Conservation (phyloP, 1,140 invertebrate genomes). For the Heliconius hermathena region DNA sequence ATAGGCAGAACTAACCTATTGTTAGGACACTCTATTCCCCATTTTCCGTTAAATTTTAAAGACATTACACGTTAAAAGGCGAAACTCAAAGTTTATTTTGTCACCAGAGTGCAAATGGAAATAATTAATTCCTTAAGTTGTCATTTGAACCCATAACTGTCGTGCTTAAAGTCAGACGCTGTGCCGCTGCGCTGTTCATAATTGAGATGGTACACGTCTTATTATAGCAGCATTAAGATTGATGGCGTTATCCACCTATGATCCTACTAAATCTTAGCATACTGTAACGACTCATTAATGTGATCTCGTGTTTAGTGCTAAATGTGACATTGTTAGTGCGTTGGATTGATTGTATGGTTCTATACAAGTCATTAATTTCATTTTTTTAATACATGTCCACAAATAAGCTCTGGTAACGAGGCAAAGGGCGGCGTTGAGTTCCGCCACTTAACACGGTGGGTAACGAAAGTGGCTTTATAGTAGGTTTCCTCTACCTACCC, state of each 20-base stretch:
- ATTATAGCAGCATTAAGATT: slow-evolving; percentile 38
- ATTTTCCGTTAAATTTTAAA: background rate
- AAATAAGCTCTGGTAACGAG: no score
- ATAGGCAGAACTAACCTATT: no score
- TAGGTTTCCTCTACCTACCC: no score
- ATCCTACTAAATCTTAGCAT: slow-evolving; percentile 55
- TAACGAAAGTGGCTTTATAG: no score
- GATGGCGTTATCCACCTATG: slow-evolving; percentile 47
- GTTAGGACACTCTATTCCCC: background rate
- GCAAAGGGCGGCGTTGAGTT: no score
- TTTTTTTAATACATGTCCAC: no score
- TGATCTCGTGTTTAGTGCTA: slow-evolving; percentile 42
- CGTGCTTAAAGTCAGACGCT: background rate
- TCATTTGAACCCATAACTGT: background rate
- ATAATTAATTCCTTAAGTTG: background rate
- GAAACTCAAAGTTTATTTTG: background rate
- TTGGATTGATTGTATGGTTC: background rate
- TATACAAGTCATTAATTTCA: background rate
- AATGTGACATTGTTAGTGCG: slow-evolving; percentile 8
- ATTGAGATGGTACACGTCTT: slow-evolving; percentile 24
- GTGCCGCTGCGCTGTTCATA: background rate
- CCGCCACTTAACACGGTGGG: no score
- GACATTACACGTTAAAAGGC: background rate
- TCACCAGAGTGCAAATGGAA: background rate
- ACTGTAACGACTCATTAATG: slow-evolving; percentile 51